A percentile compares a stretch with the other conserved stretches of the same genome.
Evolutionary conservation across 2,888 invertebrate genomes (phyloP).

Genomic region (Tribolium freemani): DNA sequence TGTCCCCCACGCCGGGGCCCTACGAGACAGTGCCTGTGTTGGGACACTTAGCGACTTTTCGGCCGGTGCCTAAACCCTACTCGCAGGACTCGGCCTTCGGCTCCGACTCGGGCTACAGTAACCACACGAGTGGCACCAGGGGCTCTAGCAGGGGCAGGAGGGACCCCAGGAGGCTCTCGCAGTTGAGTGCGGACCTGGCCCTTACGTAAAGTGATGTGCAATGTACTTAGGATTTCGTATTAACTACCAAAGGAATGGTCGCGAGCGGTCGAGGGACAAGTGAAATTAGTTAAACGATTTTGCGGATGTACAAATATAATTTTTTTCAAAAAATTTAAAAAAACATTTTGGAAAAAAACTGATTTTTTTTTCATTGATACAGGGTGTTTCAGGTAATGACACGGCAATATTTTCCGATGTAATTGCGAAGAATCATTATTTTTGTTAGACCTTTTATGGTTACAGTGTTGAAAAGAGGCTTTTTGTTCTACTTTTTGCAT

Average conservation of each 20-base stretch:
- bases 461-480: too few relatives aligned
- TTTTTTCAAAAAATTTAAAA: too few relatives aligned
- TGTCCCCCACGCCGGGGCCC: constrained; percentile 68
- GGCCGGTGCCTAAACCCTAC: constrained; percentile 76
- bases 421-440: too few relatives aligned
- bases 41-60: constrained; percentile 74
- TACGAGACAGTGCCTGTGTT: constrained; percentile 81
- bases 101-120: constrained; percentile 89
- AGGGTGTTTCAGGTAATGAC: too few relatives aligned
- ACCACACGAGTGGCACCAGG: constrained; percentile 78
- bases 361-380: too few relatives aligned
- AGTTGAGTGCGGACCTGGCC: constrained; percentile 67
- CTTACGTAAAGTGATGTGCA: constrained; percentile 59
- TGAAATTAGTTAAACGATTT: background rate
- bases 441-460: too few relatives aligned
- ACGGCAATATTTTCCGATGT: too few relatives aligned
- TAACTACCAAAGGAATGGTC: constrained; percentile 26
- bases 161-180: constrained; percentile 65
- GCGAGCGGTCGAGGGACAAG: constrained; percentile 23
- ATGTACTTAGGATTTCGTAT: constrained; percentile 20
- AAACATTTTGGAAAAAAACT: too few relatives aligned
- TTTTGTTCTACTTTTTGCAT: too few relatives aligned
- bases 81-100: constrained; percentile 85
- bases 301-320: too few relatives aligned
- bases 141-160: constrained; percentile 64